Evolutionary conservation across 2,888 invertebrate species (phyloP).

Genomic region (Epinotia ramella): DNA sequence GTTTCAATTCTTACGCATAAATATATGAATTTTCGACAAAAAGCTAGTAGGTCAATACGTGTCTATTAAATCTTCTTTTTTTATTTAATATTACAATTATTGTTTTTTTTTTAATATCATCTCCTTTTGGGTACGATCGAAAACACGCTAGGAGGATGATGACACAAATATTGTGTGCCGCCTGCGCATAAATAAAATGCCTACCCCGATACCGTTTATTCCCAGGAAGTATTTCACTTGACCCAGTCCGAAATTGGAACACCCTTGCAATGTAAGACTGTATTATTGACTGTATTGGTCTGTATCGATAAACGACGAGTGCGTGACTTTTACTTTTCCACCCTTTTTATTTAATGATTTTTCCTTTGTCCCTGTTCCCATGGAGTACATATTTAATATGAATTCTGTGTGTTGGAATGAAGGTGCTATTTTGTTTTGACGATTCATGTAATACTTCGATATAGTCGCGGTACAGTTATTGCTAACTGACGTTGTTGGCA

Average conservation of each 20-base stretch:
- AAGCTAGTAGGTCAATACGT: too few species aligned
- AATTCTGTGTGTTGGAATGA: neutral
- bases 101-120: too few species aligned
- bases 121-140: too few species aligned
- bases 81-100: too few species aligned
- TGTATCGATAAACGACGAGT: conserved; percentile 34
- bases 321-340: conserved; percentile 35
- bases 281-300: conserved; percentile 16
- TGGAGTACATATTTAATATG: conserved; percentile 3
- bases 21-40: too few species aligned
- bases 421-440: neutral
- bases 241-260: conserved; percentile 1
- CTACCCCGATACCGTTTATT: neutral
- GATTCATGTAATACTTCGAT: conserved; percentile 13
- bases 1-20: too few species aligned
- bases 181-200: neutral
- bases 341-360: conserved; percentile 36
- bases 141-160: too few species aligned
- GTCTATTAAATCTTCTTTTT: too few species aligned
- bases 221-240: neutral
- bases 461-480: conserved; percentile 12
- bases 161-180: neutral
- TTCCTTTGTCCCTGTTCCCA: conserved; percentile 25
- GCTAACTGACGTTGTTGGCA: conserved; percentile 24
- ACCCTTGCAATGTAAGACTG: conserved; percentile 14